Evolutionary conservation across 2,113 vertebrate genomes (phyloP).

Genomic region (Callospermophilus lateralis): DNA sequence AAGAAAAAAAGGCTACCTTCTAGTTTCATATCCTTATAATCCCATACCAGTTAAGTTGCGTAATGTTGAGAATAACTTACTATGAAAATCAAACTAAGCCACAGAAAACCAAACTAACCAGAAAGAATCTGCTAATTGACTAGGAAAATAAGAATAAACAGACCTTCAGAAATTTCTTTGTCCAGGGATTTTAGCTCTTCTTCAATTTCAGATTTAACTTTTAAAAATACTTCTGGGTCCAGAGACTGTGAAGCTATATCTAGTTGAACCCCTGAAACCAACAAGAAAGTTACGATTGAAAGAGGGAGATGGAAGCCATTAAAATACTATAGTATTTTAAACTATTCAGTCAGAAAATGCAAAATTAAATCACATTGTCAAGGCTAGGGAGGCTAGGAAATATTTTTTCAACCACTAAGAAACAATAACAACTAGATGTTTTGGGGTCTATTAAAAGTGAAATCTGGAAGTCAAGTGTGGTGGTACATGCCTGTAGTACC

Average conservation of each 20-base stretch:
- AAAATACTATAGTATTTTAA: neutral
- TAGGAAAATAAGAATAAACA: slow-evolving; percentile 75
- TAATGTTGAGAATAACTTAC: neutral
- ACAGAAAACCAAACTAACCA: neutral
- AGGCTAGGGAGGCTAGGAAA: neutral
- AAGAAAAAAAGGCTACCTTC: neutral
- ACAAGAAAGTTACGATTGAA: slow-evolving; percentile 60
- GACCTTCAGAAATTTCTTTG: slow-evolving; percentile 94
- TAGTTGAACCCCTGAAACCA: slow-evolving; percentile 86
- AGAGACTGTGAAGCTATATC: slow-evolving; percentile 79
- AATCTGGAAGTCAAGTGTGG: too few relatives aligned
- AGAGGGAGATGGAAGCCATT: neutral
- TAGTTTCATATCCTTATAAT: neutral
- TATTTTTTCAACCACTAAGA: neutral
- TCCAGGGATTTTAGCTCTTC: slow-evolving; percentile 93
- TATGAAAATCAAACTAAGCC: slow-evolving; percentile 30
- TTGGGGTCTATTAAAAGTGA: neutral
- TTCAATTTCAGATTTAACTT: slow-evolving; percentile 92
- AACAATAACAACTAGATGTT: neutral
- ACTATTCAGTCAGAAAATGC: slow-evolving; percentile 25
- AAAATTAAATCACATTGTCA: neutral
- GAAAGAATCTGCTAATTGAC: slow-evolving; percentile 47
- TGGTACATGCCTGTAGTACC: too few relatives aligned
- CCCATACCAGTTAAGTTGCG: neutral
- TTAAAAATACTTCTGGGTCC: slow-evolving; percentile 87